These are phyloP conservation scores for Narcine bancroftii DNA, from an alignment of 2,113 vertebrate genomes.

Conservation along the genomic window DNA sequence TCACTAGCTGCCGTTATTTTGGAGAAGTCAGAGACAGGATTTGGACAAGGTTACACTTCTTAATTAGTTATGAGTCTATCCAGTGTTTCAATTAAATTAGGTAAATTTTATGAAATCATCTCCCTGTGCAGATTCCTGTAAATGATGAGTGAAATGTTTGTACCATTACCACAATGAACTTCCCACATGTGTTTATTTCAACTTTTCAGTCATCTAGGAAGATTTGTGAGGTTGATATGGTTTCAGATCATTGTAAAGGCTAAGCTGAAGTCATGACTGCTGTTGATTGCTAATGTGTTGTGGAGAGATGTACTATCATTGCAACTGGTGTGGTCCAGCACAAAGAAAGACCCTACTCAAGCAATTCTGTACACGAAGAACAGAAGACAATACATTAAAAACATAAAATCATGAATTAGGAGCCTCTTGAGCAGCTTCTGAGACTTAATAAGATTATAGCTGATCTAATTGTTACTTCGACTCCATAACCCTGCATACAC, in stretches of 20 bases:
- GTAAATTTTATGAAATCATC: background rate
- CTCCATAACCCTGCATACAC: no score
- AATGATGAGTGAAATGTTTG: background rate
- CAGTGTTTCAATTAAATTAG: background rate
- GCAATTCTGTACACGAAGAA: background rate
- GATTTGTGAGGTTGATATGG: background rate
- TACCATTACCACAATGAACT: background rate
- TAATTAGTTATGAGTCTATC: background rate
- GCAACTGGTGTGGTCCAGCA: background rate
- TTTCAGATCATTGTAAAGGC: background rate
- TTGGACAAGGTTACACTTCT: background rate
- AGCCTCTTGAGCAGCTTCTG: no score
- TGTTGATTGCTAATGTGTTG: background rate
- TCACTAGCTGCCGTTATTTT: background rate
- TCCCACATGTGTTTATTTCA: background rate
- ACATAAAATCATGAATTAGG: background rate
- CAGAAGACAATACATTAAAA: background rate
- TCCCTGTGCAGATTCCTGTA: background rate
- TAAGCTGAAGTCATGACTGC: background rate
- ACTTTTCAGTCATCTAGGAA: no score
- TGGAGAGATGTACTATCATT: background rate
- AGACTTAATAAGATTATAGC: no score
- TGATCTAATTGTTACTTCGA: no score
- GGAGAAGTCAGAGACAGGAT: background rate
- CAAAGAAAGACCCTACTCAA: background rate